Evolutionary conservation across 2,888 invertebrate species (phyloP).

Genomic region (Latrodectus elegans): DNA sequence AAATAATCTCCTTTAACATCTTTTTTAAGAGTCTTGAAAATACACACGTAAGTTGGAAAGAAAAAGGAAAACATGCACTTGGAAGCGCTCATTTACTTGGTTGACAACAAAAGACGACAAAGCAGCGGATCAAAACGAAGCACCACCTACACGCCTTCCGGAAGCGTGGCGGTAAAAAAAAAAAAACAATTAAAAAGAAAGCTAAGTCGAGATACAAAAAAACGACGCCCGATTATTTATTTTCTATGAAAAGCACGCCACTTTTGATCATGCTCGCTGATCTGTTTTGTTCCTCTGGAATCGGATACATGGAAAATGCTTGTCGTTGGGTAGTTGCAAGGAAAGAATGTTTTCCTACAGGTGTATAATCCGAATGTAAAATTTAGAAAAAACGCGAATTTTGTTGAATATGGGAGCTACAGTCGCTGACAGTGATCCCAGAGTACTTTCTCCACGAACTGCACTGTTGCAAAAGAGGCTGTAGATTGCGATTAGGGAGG

Average conservation of each 20-base stretch:
- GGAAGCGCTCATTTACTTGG: too few species aligned
- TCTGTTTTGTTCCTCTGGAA: not conserved
- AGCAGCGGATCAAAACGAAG: too few species aligned
- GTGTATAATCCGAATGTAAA: not conserved
- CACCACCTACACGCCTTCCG: too few species aligned
- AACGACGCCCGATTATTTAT: too few species aligned
- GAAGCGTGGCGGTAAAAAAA: too few species aligned
- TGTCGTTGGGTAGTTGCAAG: not conserved
- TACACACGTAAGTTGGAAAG: too few species aligned
- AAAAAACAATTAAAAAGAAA: too few species aligned
- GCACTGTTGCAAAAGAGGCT: not conserved
- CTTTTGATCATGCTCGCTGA: not conserved
- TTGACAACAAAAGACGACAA: too few species aligned
- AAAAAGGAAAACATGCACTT: too few species aligned
- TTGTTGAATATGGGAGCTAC: not conserved
- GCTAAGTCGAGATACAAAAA: too few species aligned
- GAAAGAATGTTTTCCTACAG: not conserved
- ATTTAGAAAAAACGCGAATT: not conserved
- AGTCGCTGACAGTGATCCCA: too few species aligned
- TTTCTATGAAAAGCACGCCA: too few species aligned
- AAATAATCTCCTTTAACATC: not conserved
- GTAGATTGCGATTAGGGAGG: not conserved
- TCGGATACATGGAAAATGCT: conserved; percentile 2
- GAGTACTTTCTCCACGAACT: not conserved
- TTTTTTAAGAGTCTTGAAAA: not conserved